Conservation (phyloP, 2,888 invertebrate genomes). For the Zygothrica quintamaculata region DNA sequence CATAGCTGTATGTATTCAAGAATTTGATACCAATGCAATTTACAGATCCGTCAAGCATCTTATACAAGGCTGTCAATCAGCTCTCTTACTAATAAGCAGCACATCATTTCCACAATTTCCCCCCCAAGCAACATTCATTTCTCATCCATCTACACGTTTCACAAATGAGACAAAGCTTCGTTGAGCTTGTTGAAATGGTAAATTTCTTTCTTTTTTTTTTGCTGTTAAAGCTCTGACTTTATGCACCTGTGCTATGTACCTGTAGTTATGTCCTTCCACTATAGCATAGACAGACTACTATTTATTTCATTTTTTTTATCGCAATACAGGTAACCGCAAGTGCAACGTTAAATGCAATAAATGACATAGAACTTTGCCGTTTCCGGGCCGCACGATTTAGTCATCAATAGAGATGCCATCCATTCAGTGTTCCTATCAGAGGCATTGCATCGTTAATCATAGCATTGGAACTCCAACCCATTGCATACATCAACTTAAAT, state of each 20-base stretch:
- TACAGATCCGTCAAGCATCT: slow-evolving; percentile 40
- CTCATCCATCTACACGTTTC: too few relatives aligned
- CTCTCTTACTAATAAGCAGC: slow-evolving; percentile 4
- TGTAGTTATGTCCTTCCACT: too few relatives aligned
- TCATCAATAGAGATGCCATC: slow-evolving; percentile 42
- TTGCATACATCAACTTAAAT: slow-evolving; percentile 69
- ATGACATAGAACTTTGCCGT: slow-evolving; percentile 66
- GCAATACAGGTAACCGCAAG: not conserved
- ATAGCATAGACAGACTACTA: not conserved
- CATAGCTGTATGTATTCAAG: slow-evolving; percentile 13
- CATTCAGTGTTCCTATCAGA: not conserved
- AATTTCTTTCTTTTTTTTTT: too few relatives aligned
- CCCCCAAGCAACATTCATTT: too few relatives aligned
- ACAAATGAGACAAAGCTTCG: not conserved
- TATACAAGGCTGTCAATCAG: slow-evolving; percentile 38
- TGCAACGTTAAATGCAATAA: slow-evolving; percentile 71
- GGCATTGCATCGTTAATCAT: not conserved
- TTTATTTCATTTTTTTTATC: not conserved
- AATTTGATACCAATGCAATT: slow-evolving; percentile 51
- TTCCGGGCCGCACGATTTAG: slow-evolving; percentile 25
- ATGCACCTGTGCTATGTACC: too few relatives aligned
- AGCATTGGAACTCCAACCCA: not conserved
- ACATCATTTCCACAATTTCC: too few relatives aligned
- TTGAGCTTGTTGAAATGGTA: not conserved
- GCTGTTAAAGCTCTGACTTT: too few relatives aligned